Base-by-base conservation (phyloP, 2,797 vertebrate species). In the Halcyon smyrnensis region DNA sequence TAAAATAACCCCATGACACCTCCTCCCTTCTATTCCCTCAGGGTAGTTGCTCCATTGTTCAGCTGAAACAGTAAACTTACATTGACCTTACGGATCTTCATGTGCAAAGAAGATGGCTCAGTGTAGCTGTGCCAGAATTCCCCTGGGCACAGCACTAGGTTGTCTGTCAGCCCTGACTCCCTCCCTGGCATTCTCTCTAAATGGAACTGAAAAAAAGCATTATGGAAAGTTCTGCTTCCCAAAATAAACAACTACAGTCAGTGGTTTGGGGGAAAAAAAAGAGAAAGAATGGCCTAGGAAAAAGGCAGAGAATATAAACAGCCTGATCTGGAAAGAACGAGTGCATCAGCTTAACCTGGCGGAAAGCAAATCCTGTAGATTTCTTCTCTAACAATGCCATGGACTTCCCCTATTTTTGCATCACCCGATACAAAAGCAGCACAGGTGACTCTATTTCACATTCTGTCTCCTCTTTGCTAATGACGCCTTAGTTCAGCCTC, bases 161-260 rank as follows among this genome's bases (percentile, higher is more conserved):
- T 85, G 28, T 28, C 69, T 13, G 28, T 17, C 36, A 85, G 87
- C 62, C 37, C 37, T 4, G 13, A 13, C 30, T 63, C 64, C 32
- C 56, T 57, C 56, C 63, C 2, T 2, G 39, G 30, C 45, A 25
- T 28, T 16, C 30, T 36, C 67, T 87, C 56, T 8, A 7, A n/a
- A 46, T 3, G 60, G 8, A 80, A 60, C 37, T 77, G 60, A 45
- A 81, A 89, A 79, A 70, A 67, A 62, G 48, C 75, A 69, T 60
- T 20, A 76, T 54, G 77, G 89, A 92, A 96, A 89, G 81, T 94
- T 95, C 89, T 1, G 1, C 70, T 87, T 88, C 62, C 74, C 81
- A 8, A 65, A 94, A 65, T 79, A 83, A 81, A 87, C 57, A 51
- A 28, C 60, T 64, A 25, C 17, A n/a, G 75, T 56, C 87, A 92